These are phyloP conservation scores for Horisme vitalbata DNA, from an alignment of 2,888 invertebrate genomes.

Conservation along the genomic window DNA sequence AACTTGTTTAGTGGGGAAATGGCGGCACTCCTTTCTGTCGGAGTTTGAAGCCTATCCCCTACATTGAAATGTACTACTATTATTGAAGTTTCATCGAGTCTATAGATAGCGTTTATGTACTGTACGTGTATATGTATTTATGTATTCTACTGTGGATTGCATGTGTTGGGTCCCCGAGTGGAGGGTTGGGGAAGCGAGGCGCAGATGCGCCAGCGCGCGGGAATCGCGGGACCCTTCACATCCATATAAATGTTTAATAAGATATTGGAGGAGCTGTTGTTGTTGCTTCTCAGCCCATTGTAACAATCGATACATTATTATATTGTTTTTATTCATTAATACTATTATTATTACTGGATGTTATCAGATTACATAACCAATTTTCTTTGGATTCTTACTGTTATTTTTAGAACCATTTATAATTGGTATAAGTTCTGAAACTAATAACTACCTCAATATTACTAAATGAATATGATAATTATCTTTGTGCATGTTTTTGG, in stretches of 20 bases:
- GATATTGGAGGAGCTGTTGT: constrained; percentile 58
- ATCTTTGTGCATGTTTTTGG: constrained; percentile 82
- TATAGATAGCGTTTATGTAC: constrained; percentile 56
- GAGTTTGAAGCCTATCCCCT: constrained; percentile 50
- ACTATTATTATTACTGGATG: constrained; percentile 51
- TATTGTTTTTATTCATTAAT: constrained; percentile 51
- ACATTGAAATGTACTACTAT: constrained; percentile 41
- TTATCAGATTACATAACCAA: constrained; percentile 42
- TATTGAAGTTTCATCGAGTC: constrained; percentile 59
- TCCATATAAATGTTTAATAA: constrained; percentile 35
- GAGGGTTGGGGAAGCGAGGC: too few relatives aligned
- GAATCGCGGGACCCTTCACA: constrained; percentile 30
- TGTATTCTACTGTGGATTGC: constrained; percentile 42
- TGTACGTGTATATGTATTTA: constrained; percentile 53
- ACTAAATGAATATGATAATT: constrained; percentile 81
- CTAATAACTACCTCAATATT: constrained; percentile 83
- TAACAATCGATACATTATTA: constrained; percentile 58
- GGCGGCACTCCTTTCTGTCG: constrained; percentile 50
- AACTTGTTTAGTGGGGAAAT: constrained; percentile 54
- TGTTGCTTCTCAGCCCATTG: constrained; percentile 61
- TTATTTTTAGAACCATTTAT: constrained; percentile 78
- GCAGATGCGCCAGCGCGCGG: too few relatives aligned
- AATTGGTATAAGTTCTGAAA: constrained; percentile 82
- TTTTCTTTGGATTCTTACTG: constrained; percentile 64
- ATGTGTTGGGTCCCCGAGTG: constrained; percentile 31